Evolutionary conservation across 2,888 invertebrate species (phyloP), one percentile per base, ranked within the genome.

Genomic region (Tinea trinotella): DNA sequence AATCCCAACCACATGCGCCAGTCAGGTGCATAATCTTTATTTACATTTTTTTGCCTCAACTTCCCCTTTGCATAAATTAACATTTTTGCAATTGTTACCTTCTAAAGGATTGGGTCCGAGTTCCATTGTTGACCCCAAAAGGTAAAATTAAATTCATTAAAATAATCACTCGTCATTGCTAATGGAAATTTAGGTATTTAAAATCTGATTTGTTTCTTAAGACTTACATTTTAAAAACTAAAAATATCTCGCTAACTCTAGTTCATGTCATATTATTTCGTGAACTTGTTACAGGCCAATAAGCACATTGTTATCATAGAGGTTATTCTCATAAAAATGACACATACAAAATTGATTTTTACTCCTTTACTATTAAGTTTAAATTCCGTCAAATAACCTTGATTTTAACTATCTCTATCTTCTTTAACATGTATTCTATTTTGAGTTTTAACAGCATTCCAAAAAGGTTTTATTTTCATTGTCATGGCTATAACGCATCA

Each of bases 1-100:
- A 67, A 65, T 62, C 64, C 66, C 68, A 71, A 19, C 44, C 73
- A 72, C 73, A 71, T 67, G 76, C 72, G 69, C 59, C 64, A 62
- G 64, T 84, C 82, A 84, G 83, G 84, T 85, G 85, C 71, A 76
- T 82, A 78, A 81, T 75, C 81, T 79, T 80, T 80, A 77, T 82
- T 79, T 76, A 70, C 65, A 66, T 68, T 79, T 79, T n/a, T 77
- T 76, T 76, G 73, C 76, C 65, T 63, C 69, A 63, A 68, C 79
- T 84, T 83, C 81, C 84, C 85, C 85, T 82, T 83, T 83, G 83
- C 82, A 84, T 85, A 85, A 71, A 81, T 85, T 83, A 83, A 65
- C 66, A 74, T 70, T 77, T 80, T 71, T 58, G 76, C 77, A 59
- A 70, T 63, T 62, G 64, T 68, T 61, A 61, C 62, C 55, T 57